These are phyloP conservation scores for Drymonia ruficornis DNA, from an alignment of 2,888 invertebrate species.

Conservation along the genomic window DNA sequence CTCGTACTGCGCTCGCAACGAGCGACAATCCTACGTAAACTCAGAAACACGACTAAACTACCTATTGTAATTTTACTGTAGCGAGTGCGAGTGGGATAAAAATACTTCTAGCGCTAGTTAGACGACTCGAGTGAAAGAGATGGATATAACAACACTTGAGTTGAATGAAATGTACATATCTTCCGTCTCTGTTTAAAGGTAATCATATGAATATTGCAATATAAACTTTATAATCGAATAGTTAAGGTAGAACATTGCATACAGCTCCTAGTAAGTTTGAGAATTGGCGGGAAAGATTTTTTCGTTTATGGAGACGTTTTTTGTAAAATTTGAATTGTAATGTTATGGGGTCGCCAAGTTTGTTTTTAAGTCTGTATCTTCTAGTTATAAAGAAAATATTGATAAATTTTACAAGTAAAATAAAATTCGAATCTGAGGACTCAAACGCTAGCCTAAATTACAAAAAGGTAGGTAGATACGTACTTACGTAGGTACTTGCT, in stretches of 20 bases:
- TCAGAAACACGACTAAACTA: constrained; percentile 55
- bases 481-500: too few relatives aligned
- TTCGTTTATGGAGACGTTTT: constrained; percentile 28
- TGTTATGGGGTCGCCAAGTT: constrained; percentile 6
- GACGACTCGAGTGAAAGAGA: constrained; percentile 53
- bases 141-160: constrained; percentile 42
- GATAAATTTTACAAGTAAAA: too few relatives aligned
- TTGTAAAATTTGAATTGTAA: constrained; percentile 19
- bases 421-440: too few relatives aligned
- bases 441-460: too few relatives aligned
- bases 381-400: too few relatives aligned
- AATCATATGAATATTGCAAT: constrained; percentile 9
- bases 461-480: too few relatives aligned
- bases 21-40: constrained; percentile 37
- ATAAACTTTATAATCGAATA: not conserved
- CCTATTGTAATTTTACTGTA: not conserved
- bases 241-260: constrained; percentile 6
- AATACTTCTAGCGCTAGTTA: constrained; percentile 17
- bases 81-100: constrained; percentile 29
- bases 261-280: constrained; percentile 27
- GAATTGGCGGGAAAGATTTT: constrained; percentile 69
- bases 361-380: too few relatives aligned
- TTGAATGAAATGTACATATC: constrained; percentile 32
- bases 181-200: constrained; percentile 30
- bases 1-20: constrained; percentile 27